A percentile compares a stretch with the other conserved stretches of the same genome.
phyloP scores from a whole-genome alignment of 1,140 invertebrate species.

The Pentalonia nigronervosa region DNA sequence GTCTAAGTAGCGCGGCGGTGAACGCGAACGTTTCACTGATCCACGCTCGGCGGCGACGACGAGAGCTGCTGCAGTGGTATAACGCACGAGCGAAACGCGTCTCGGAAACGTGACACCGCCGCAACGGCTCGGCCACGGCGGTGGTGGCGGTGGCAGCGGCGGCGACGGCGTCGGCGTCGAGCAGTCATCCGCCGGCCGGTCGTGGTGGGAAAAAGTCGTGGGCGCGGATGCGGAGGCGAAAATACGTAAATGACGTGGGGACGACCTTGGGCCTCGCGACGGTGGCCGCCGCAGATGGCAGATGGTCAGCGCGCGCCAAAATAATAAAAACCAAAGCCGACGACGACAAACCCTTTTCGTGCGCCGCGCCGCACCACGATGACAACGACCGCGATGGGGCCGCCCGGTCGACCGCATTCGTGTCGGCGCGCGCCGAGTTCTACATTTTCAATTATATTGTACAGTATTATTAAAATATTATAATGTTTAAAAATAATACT shows the following conservation, averaged over 20 bases:
- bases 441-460: background rate
- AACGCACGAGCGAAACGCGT: slow-evolving; percentile 1
- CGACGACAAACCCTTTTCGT: background rate
- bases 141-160: background rate
- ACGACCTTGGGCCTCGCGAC: slow-evolving; percentile 8
- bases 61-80: background rate
- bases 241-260: slow-evolving; percentile 38
- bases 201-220: slow-evolving; percentile 32
- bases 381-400: background rate
- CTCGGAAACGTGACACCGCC: slow-evolving; percentile 56
- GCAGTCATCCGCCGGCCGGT: background rate
- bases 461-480: background rate
- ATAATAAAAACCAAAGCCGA: slow-evolving; percentile 29
- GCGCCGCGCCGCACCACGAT: background rate
- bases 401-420: background rate
- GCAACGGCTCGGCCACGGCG: slow-evolving; percentile 3
- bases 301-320: slow-evolving; percentile 17
- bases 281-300: background rate
- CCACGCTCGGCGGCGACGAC: background rate
- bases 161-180: background rate
- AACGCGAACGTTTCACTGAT: background rate
- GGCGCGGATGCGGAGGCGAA: slow-evolving; percentile 33
- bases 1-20: background rate
- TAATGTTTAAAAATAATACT: slow-evolving; percentile 37
- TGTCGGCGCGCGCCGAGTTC: background rate